Conservation (phyloP, 1,140 invertebrate species). For the Ganaspis sp. region DNA sequence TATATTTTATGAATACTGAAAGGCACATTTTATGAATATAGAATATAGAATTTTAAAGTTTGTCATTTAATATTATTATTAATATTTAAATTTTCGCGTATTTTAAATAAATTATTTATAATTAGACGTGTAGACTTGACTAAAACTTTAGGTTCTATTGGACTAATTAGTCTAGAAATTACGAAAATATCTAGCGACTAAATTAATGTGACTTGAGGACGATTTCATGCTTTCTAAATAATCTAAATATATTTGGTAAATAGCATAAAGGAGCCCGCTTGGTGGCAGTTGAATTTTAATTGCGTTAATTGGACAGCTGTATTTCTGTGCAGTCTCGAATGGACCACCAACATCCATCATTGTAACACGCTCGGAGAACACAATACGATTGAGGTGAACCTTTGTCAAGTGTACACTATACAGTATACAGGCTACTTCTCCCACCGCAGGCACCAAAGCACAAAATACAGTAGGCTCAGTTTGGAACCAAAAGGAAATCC, state of each 20-base stretch:
- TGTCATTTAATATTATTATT: too few relatives aligned
- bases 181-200: not conserved
- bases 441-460: not conserved
- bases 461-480: constrained; percentile 17
- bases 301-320: constrained; percentile 53
- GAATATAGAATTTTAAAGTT: too few relatives aligned
- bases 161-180: not conserved
- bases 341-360: constrained; percentile 34
- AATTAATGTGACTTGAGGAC: not conserved
- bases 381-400: constrained; percentile 42
- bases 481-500: constrained; percentile 18
- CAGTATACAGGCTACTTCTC: not conserved
- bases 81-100: too few relatives aligned
- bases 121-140: too few relatives aligned
- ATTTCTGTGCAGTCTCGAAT: constrained; percentile 41
- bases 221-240: constrained; percentile 1
- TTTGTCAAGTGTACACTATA: constrained; percentile 43
- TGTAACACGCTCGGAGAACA: constrained; percentile 7
- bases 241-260: constrained; percentile 4
- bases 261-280: constrained; percentile 32
- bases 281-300: constrained; percentile 51
- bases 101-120: too few relatives aligned
- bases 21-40: too few relatives aligned
- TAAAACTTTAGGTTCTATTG: too few relatives aligned
- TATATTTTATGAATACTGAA: too few relatives aligned